Percentiles rank a stretch among this genome's conserved stretches.
Conservation (phyloP, 2,888 invertebrate genomes). For the Phrixothrix hirtus region DNA sequence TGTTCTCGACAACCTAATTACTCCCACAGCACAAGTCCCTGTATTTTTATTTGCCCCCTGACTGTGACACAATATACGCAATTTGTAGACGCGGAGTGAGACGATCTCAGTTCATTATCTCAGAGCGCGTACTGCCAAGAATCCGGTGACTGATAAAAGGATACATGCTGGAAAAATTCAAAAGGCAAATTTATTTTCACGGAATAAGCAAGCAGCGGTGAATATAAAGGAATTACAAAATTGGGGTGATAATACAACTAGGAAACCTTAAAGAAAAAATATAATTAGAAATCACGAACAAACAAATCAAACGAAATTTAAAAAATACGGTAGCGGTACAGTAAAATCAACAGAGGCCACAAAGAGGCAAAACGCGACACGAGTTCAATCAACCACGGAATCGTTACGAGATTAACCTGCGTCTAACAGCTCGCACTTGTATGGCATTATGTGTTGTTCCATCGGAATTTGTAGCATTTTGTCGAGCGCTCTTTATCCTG, state of each 20-base stretch:
- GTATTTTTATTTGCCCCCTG: slow-evolving; percentile 55
- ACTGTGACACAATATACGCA: slow-evolving; percentile 55
- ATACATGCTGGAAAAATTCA: slow-evolving; percentile 51
- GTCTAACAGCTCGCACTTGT: slow-evolving; percentile 36
- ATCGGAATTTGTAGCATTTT: slow-evolving; percentile 42
- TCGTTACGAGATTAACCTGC: slow-evolving; percentile 38
- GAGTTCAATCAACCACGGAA: slow-evolving; percentile 39
- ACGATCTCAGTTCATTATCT: slow-evolving; percentile 30
- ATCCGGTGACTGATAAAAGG: slow-evolving; percentile 46
- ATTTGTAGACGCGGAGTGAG: slow-evolving; percentile 45
- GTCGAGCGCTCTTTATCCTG: slow-evolving; percentile 44
- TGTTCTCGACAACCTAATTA: slow-evolving; percentile 63
- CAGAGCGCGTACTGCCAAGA: slow-evolving; percentile 30
- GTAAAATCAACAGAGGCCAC: slow-evolving; percentile 29
- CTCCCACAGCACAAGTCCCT: slow-evolving; percentile 39
- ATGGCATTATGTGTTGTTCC: slow-evolving; percentile 37
- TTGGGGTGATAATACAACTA: slow-evolving; percentile 49
- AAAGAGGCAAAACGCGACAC: slow-evolving; percentile 32
- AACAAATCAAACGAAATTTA: slow-evolving; percentile 47
- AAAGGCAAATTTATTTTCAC: slow-evolving; percentile 51
- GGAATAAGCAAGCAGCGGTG: slow-evolving; percentile 36
- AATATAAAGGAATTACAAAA: slow-evolving; percentile 47
- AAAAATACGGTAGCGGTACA: slow-evolving; percentile 21
- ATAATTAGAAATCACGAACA: slow-evolving; percentile 53
- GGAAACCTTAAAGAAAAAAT: slow-evolving; percentile 50